A percentile compares a stretch with the other conserved stretches of the same genome.
Evolutionary conservation across 2,888 invertebrate genomes (phyloP).

Genomic region (Pediacus dermestoides): DNA sequence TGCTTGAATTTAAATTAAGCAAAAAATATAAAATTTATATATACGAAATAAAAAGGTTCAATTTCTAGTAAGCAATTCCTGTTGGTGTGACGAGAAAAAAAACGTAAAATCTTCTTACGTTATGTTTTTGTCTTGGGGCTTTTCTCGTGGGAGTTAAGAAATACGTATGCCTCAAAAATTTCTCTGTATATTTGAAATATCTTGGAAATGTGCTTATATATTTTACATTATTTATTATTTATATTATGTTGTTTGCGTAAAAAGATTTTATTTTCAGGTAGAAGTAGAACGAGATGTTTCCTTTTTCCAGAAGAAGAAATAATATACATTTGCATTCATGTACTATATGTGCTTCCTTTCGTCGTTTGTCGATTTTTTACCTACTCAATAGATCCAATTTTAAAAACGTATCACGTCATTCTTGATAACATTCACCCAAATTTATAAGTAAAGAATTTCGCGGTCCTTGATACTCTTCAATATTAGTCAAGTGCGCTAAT

Average conservation of each 20-base stretch:
- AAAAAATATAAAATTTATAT: too few relatives aligned
- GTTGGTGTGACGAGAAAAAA: too few relatives aligned
- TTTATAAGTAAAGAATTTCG: too few relatives aligned
- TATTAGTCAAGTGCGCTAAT: too few relatives aligned
- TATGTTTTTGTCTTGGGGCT: conserved; percentile 3
- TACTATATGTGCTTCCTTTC: background rate
- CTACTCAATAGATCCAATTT: conserved; percentile 1
- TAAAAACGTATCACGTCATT: too few relatives aligned
- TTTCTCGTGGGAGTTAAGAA: conserved; percentile 7
- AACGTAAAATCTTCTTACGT: conserved; percentile 5
- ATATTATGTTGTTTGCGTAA: conserved; percentile 1
- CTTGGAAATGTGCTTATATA: conserved; percentile 5
- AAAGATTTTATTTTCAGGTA: conserved; percentile 2
- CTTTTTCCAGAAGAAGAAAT: background rate
- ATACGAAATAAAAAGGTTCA: too few relatives aligned
- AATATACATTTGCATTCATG: conserved; percentile 1
- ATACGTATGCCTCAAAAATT: conserved; percentile 4
- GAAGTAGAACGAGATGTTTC: background rate
- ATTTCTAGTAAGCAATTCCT: too few relatives aligned
- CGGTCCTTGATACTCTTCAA: too few relatives aligned
- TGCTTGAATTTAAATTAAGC: too few relatives aligned
- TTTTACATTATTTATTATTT: conserved; percentile 8
- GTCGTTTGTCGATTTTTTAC: too few relatives aligned
- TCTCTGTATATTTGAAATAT: conserved; percentile 7
- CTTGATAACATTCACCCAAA: too few relatives aligned